Evolutionary conservation across 2,797 vertebrate species (phyloP), one percentile per base, ranked within the genome.

Genomic region (Eospalax fontanierii): DNA sequence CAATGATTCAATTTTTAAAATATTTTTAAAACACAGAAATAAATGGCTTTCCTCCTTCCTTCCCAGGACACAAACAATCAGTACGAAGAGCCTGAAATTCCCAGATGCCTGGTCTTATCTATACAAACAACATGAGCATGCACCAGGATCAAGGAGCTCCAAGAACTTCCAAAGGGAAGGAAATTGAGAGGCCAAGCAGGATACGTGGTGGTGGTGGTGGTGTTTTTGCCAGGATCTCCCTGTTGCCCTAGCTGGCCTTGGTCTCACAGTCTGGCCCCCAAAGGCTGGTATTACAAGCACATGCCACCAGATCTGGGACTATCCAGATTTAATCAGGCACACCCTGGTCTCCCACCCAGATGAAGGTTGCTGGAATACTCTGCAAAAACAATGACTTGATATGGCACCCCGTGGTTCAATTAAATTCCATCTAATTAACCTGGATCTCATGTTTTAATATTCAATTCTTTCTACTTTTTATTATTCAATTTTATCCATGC

Each of bases 301-400:
- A 14, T 15, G 50, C 50, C 50, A 54, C 14, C 8, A 54, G 9
- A 12, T 12, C 50, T 54, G 8, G 50, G 24, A 1, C 61, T 65
- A 63, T 63, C 94, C 74, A 74, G 3, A 83, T 87, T 86, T 59
- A 16, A 88, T 95, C n/a, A 92, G 65, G 59, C 63, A 85, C 46
- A 73, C 33, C 70, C 83, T 83, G 50, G 28, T 66, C 83, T 95
- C 75, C 70, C 80, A 71, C 70, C 78, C 78, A 61, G 89, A 50
- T 78, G 80, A 74, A 73, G 70, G 40, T 57, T 21, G 18, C 65
- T 84, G 4, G 22, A 88, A n/a, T 26, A 83, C 65, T n/a, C 19
- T 54, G 28, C 16, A 26, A 61, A 92, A 94, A 95, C 78, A 82
- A 81, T 30, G 12, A 70, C 38, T 89, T 87, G 65, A 78, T 24